Evolutionary conservation across 2,113 vertebrate species (phyloP).

Genomic region (Pseudorhombus dupliciocellatus): DNA sequence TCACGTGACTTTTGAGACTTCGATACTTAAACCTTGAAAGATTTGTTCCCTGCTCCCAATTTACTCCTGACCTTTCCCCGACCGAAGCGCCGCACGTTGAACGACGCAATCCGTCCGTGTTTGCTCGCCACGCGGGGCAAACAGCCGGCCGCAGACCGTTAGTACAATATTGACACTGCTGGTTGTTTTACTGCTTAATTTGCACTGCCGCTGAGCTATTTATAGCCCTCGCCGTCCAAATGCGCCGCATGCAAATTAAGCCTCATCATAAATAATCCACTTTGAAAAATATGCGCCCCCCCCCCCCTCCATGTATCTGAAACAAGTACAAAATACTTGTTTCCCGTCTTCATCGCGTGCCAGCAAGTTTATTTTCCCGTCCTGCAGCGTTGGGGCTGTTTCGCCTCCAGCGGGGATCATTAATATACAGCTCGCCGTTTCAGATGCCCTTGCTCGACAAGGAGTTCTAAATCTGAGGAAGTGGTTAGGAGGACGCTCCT

Average conservation of each 20-base stretch:
- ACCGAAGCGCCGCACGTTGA: conserved; percentile 17
- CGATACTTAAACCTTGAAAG: conserved; percentile 69
- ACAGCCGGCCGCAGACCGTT: conserved; percentile 19
- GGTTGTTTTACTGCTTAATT: conserved; percentile 54
- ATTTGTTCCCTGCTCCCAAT: conserved; percentile 59
- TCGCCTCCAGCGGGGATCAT: conserved; percentile 53
- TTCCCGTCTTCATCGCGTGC: conserved; percentile 32
- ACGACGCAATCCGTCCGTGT: conserved; percentile 40
- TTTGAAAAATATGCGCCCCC: background rate
- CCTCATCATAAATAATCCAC: conserved; percentile 57
- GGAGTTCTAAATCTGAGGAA: conserved; percentile 61
- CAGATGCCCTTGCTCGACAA: conserved; percentile 64
- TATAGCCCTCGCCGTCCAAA: conserved; percentile 43
- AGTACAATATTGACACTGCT: conserved; percentile 29
- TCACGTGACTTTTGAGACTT: conserved; percentile 69
- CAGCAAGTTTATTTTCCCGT: conserved; percentile 36
- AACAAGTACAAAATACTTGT: conserved; percentile 55
- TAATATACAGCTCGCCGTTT: conserved; percentile 60
- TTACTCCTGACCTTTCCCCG: conserved; percentile 73
- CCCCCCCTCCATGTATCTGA: conserved; percentile 28
- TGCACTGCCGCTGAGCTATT: conserved; percentile 52
- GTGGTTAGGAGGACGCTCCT: conserved; percentile 58
- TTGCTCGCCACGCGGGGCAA: background rate
- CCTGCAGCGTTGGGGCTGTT: conserved; percentile 35
- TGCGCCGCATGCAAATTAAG: conserved; percentile 56